These are phyloP conservation scores for Tribolium castaneum DNA, from an alignment of 1,140 invertebrate genomes.

Conservation along the genomic window DNA sequence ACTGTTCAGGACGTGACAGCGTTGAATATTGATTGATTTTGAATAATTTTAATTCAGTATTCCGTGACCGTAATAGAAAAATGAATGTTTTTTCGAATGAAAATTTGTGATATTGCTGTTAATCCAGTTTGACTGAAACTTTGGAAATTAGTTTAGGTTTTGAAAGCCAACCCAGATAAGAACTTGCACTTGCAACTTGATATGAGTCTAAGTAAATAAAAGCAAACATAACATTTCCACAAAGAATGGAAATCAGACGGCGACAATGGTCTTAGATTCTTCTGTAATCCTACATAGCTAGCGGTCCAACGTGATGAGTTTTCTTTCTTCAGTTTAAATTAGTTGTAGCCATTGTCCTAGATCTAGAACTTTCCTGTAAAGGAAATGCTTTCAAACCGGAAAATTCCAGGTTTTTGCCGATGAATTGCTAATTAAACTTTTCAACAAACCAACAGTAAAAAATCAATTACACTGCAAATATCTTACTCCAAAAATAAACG, in stretches of 20 bases:
- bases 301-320: conserved; percentile 40
- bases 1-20: conserved; percentile 33
- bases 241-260: conserved; percentile 26
- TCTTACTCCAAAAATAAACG: conserved; percentile 10
- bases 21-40: conserved; percentile 44
- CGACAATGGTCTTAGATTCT: conserved; percentile 18
- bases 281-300: conserved; percentile 35
- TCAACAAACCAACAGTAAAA: not conserved
- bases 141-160: not conserved
- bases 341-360: conserved; percentile 41
- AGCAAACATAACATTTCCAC: not conserved
- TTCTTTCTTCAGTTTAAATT: conserved; percentile 38
- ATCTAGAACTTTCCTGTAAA: conserved; percentile 29
- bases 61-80: conserved; percentile 6
- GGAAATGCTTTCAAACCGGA: conserved; percentile 1
- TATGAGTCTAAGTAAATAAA: conserved; percentile 2
- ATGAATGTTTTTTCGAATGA: not conserved
- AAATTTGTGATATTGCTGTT: not conserved
- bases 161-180: not conserved
- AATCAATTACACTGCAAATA: conserved; percentile 1
- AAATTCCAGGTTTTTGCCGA: conserved; percentile 23
- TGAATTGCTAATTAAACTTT: conserved; percentile 37
- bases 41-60: conserved; percentile 29
- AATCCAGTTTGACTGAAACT: not conserved
- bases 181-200: not conserved